A percentile compares a stretch with the other conserved stretches of the same genome.
phyloP scores from a whole-genome alignment of 2,797 vertebrate genomes.

The Premnoplex brunnescens region DNA sequence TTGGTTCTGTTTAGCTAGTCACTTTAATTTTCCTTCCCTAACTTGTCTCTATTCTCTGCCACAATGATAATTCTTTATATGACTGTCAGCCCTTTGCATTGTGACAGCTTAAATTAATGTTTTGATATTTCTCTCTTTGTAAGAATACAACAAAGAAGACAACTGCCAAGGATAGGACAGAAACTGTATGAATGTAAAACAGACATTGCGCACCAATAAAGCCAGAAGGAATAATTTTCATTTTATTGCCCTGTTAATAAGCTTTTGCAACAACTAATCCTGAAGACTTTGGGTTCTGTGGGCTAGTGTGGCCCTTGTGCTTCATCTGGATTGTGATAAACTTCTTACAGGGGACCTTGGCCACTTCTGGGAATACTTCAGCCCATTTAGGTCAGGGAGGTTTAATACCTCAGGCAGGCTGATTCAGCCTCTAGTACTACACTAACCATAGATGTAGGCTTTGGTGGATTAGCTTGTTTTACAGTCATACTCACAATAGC shows the following conservation, averaged over 20 bases:
- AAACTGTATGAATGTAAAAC: constrained; percentile 66
- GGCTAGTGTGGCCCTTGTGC: background rate
- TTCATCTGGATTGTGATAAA: background rate
- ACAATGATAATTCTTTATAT: constrained; percentile 73
- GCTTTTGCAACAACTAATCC: constrained; percentile 35
- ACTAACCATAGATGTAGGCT: background rate
- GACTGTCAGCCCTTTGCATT: constrained; percentile 75
- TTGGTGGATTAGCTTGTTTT: constrained; percentile 1
- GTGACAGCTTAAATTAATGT: constrained; percentile 77
- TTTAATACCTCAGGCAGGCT: background rate
- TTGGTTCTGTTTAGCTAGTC: constrained; percentile 72
- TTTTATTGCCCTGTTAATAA: constrained; percentile 59
- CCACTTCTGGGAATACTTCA: background rate
- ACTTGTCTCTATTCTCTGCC: constrained; percentile 69
- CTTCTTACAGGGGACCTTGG: background rate
- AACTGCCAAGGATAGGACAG: constrained; percentile 71
- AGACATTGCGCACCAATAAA: constrained; percentile 58
- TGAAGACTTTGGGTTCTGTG: background rate
- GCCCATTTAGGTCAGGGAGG: background rate
- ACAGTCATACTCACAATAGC: background rate
- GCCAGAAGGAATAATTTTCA: constrained; percentile 41
- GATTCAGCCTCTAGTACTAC: background rate
- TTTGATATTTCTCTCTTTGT: constrained; percentile 75
- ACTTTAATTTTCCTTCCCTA: constrained; percentile 72
- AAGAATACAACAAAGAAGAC: constrained; percentile 74